Evolutionary conservation across 2,888 invertebrate species (phyloP), one percentile per base, ranked within the genome.

Genomic region (Megamerina dolium): DNA sequence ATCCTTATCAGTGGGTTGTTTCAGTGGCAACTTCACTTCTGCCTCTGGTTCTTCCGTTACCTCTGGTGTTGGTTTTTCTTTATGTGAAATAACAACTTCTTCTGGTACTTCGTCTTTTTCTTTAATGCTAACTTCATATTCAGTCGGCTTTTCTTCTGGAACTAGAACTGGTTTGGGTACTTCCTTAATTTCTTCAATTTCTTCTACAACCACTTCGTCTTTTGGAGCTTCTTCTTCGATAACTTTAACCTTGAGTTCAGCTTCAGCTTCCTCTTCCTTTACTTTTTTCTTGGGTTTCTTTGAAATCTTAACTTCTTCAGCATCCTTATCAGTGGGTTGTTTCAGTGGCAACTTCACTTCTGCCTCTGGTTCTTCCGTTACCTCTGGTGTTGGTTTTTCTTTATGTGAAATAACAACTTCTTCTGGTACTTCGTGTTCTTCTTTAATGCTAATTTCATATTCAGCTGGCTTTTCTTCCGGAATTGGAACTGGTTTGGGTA

Each of bases 301-400:
- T 3, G 56, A 46, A 43, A 71, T 44, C 49, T 68, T 68, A 9
- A 61, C 45, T 45, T 63, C 54, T n/a, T 56, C 54, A 2, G 54
- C 56, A 3, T 55, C 52, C 23, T 67, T 65, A 32, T 66, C 64
- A 14, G 64, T 62, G n/a, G 51, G 56, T 33, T 60, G 53, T 42
- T 55, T 58, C 41, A 65, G 60, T 4, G 71, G 71, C 38, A 75
- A 66, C 57, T 70, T 68, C n/a, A 72, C 49, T n/a, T 65, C 54
- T 17, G 58, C 57, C 37, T 67, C 63, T 12, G 70, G 66, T 10
- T 52, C 39, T 21, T 66, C 60, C 5, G 55, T 52, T 33, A 61
- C 55, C 16, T 61, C 43, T 9, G 53, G 48, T 2, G 40, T 49
- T 1, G 55, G 53, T n/a, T 60, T 57, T 51, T 55, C 69, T 31